phyloP scores from a whole-genome alignment of 2,113 vertebrate genomes.

The Mugil cephalus region DNA sequence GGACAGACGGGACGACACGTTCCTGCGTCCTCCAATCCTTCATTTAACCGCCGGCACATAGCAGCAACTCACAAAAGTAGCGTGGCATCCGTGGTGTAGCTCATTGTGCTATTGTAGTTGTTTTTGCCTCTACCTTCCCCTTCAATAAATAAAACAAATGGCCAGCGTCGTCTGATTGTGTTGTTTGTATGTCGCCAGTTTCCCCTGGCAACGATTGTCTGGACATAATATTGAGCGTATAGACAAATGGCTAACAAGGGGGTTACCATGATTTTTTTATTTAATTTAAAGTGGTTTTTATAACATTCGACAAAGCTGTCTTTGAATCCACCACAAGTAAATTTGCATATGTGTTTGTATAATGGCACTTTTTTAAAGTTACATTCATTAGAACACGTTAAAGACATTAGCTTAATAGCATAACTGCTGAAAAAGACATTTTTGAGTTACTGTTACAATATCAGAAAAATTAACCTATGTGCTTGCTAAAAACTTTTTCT shows the following conservation, averaged over 20 bases:
- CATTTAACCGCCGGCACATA: constrained; percentile 20
- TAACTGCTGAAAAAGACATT: no score
- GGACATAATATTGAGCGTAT: background rate
- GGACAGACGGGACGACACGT: background rate
- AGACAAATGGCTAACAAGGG: background rate
- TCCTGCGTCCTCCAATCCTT: constrained; percentile 21
- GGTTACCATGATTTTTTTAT: no score
- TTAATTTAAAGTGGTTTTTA: no score
- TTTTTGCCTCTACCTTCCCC: constrained; percentile 43
- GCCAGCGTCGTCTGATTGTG: background rate
- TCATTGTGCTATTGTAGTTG: constrained; percentile 68
- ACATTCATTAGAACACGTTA: no score
- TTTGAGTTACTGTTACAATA: no score
- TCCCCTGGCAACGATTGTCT: background rate
- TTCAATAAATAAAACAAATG: constrained; percentile 68
- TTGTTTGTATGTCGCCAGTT: constrained; percentile 6
- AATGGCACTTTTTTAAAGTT: no score
- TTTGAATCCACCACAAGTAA: no score
- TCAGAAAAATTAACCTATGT: no score
- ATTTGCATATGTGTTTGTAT: no score
- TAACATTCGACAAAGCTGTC: no score
- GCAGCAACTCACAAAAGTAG: constrained; percentile 47
- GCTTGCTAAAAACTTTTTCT: no score
- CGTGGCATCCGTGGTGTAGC: constrained; percentile 55
- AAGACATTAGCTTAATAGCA: no score